Conservation (phyloP, 2,797 vertebrate species). For the Gobio occitaniae region DNA sequence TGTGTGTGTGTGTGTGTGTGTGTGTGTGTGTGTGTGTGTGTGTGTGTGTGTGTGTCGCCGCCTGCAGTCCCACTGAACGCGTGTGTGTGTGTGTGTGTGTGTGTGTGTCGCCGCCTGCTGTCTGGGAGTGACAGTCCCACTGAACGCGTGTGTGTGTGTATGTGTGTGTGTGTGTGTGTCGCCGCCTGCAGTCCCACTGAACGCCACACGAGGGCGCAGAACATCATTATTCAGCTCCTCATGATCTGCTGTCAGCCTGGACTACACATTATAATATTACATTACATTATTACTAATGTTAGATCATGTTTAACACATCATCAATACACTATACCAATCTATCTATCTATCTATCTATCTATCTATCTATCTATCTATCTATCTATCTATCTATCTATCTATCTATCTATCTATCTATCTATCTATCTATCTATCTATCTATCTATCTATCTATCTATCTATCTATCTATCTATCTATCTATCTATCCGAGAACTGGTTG, state of each 20-base stretch:
- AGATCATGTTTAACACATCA: neutral
- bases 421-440: neutral
- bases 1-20: neutral
- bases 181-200: conserved; percentile 6
- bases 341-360: no score
- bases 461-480: neutral
- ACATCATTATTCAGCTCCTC: neutral
- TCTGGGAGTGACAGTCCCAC: neutral
- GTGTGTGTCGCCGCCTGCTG: conserved; percentile 10
- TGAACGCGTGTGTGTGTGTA: neutral
- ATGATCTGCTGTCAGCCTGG: neutral
- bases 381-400: no score
- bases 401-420: no score
- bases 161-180: neutral
- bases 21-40: no score
- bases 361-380: neutral
- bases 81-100: no score
- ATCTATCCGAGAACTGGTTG: no score
- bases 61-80: neutral
- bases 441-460: neutral
- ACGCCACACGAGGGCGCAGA: neutral
- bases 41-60: neutral
- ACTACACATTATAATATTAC: neutral
- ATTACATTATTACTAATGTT: neutral
- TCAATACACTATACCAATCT: neutral